These are phyloP conservation scores for Hyla sarda DNA, from an alignment of 2,113 vertebrate species.

Conservation along the genomic window DNA sequence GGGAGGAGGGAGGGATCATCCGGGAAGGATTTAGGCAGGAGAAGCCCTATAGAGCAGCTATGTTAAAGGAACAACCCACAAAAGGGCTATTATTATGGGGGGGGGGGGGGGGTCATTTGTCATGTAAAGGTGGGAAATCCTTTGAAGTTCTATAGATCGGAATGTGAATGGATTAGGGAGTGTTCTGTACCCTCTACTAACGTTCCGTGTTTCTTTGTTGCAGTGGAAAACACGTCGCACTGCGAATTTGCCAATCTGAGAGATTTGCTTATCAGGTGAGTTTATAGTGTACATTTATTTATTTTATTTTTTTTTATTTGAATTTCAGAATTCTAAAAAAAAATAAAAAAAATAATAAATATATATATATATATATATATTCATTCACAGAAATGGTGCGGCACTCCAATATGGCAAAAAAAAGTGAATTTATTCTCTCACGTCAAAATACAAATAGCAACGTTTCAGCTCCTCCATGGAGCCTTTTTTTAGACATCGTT, in stretches of 20 bases:
- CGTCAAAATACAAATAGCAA: too few species aligned
- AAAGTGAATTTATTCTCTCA: too few species aligned
- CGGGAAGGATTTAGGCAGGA: neutral
- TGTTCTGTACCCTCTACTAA: neutral
- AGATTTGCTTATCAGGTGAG: slow-evolving; percentile 94
- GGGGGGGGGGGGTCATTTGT: neutral
- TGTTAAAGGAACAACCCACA: neutral
- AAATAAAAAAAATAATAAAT: too few species aligned
- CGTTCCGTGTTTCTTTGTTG: slow-evolving; percentile 54
- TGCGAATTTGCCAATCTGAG: slow-evolving; percentile 90
- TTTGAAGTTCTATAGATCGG: neutral
- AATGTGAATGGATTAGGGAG: neutral
- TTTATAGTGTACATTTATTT: too few species aligned
- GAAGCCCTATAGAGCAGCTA: neutral
- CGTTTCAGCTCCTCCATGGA: too few species aligned
- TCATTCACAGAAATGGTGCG: too few species aligned
- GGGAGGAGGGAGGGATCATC: neutral
- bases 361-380: too few species aligned
- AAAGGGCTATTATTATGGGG: neutral
- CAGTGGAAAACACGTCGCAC: slow-evolving; percentile 92
- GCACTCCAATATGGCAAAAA: too few species aligned
- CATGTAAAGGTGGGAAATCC: neutral
- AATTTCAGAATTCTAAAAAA: neutral
- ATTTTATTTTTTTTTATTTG: neutral
- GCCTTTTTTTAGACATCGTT: too few species aligned